Conservation (phyloP, 2,888 invertebrate genomes). For the Phyto melanocephala region DNA sequence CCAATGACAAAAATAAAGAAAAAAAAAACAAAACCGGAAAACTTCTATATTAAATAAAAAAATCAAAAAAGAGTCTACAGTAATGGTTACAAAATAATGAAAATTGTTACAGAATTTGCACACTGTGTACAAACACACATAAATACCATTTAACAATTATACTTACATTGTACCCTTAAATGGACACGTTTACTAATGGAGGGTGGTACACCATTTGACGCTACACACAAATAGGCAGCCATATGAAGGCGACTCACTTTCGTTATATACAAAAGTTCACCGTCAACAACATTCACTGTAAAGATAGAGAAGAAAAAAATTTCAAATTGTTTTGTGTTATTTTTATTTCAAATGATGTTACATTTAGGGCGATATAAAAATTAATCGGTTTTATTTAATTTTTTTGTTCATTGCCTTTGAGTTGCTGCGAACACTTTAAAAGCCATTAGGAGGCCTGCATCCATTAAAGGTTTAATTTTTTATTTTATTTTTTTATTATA, state of each 20-base stretch:
- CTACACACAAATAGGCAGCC: slow-evolving; percentile 95
- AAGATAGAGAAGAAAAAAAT: slow-evolving; percentile 19
- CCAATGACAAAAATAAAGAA: neutral
- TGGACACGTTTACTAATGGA: slow-evolving; percentile 92
- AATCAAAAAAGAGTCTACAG: neutral
- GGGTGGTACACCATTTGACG: slow-evolving; percentile 94
- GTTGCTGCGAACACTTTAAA: slow-evolving; percentile 4
- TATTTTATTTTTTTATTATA: neutral
- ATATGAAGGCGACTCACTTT: slow-evolving; percentile 95
- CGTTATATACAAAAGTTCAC: slow-evolving; percentile 89
- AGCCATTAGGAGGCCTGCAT: slow-evolving; percentile 27
- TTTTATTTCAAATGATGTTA: slow-evolving; percentile 42
- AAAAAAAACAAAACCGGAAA: too few relatives aligned
- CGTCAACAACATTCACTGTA: slow-evolving; percentile 91
- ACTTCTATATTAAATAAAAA: too few relatives aligned
- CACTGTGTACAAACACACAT: neutral
- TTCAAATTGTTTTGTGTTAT: neutral
- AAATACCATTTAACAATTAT: slow-evolving; percentile 43
- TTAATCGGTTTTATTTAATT: slow-evolving; percentile 37
- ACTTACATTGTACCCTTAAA: slow-evolving; percentile 91
- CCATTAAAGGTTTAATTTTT: slow-evolving; percentile 9
- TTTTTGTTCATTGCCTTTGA: neutral
- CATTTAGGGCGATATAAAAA: slow-evolving; percentile 46
- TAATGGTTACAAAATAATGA: slow-evolving; percentile 28
- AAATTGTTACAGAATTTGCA: neutral